Base-by-base conservation (phyloP, 2,888 invertebrate species). In the Acleris holmiana region DNA sequence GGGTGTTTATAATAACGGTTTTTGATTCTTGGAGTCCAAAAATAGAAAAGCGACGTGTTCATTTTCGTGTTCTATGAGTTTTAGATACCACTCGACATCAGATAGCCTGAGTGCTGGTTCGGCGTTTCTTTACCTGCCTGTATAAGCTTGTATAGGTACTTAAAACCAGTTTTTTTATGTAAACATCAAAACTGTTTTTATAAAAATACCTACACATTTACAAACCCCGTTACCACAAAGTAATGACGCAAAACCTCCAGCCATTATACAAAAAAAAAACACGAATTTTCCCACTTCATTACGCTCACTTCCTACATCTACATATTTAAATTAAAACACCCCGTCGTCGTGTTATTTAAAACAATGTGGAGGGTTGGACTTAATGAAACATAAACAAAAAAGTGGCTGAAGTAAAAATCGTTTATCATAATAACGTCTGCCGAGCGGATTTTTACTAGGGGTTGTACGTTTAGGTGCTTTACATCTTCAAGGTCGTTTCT, bases 301-400 rank as follows among this genome's bases (percentile, higher is more conserved):
- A 72, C 68, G 61, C 65, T 66, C 57, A 69, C 66, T 73, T 70
- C 66, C 68, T 72, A 68, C 71, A 74, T 74, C 73, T 74, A 73
- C 74, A 74, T 73, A 72, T 76, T 76, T 75, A 73, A 75, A 75
- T 76, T 74, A 71, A 72, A 75, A 71, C 69, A 67, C 71, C 69
- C 71, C 62, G 68, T 67, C 69, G 68, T 58, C 71, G 66, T 72
- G 72, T 75, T 73, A 71, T 73, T 70, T 67, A 71, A 68, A 71
- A 70, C 69, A 71, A 69, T 64, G 68, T 54, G 64, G 70, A 67
- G 72, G 61, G 67, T 68, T 68, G 69, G 68, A 40, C 71, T 72
- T 77, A 76, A 79, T 79, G 75, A 77, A 82, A 80, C 72, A 73
- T 71, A 79, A 80, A 82, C 77, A 76, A 68, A 68, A 67, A 46